Evolutionary conservation across 92 coral and sea anemone species (phyloP), one percentile per base, ranked within the genome.

Genomic region (Zoanthus sociatus): DNA sequence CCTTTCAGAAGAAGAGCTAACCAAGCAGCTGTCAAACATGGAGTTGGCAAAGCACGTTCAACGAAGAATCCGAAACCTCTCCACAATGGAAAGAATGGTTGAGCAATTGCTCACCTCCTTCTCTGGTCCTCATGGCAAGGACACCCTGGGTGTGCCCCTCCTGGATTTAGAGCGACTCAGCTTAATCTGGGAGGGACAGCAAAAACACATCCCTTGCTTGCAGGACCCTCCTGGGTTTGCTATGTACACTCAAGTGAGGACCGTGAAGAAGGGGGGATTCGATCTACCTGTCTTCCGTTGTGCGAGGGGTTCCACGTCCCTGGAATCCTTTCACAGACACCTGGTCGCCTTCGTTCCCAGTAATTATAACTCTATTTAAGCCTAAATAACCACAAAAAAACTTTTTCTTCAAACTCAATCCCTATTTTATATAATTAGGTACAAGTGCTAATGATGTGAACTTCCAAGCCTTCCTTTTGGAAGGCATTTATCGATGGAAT

Each of bases 241-340:
- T 26, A 87, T 93, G 68, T 91, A 93, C 75, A 87, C 56, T 0
- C 87, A 84, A 61, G 79, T 85, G 48, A 63, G 79, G 54, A 83
- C 56, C 4, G 1, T 71, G 46, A 48, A 12, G 44, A 83, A 83
- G 77, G 60, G 87, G 30, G 87, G 78, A 7, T 9, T 46, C 5
- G 77, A 64, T 1, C 78, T 71, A 3, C 45, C 45, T 8, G 63
- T 83, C 11, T 83, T 31, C 31, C 42, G 78, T 5, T 83, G 78
- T 66, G 32, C 64, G 46, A 16, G 78, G 61, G 87, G 87, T 6
- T 83, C 78, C 1, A 83, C 61, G 16, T 83, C 87, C 53, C 61
- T 83, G 51, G 87, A 83, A 6, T 83, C 87, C 64, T 70, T 83
- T 63, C 87, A 83, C 86, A 64, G 67, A n/a, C 86, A 82, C 31